These are phyloP conservation scores for Lampris megalopsis DNA, from an alignment of 2,113 vertebrate species.

Conservation along the genomic window DNA sequence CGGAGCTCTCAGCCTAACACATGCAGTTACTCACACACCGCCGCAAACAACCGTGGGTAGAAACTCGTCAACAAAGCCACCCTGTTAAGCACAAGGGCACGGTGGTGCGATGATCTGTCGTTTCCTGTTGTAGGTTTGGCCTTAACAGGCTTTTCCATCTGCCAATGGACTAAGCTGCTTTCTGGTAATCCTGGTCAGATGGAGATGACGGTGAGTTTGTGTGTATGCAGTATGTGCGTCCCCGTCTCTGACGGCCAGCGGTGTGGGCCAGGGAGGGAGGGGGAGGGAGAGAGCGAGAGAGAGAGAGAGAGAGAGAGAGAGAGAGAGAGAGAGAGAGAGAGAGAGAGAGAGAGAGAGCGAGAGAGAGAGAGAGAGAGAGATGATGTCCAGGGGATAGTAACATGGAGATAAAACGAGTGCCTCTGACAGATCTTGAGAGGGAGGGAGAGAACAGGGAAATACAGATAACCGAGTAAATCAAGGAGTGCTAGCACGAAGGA, in stretches of 20 bases:
- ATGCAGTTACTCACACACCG: neutral
- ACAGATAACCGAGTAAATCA: no score
- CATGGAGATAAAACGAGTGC: no score
- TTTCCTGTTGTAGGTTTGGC: slow-evolving; percentile 41
- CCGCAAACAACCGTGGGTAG: neutral
- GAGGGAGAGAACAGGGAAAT: no score
- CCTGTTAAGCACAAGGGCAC: neutral
- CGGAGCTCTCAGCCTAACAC: neutral
- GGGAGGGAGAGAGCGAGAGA: no score
- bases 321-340: no score
- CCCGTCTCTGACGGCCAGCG: no score
- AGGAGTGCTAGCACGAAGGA: no score
- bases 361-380: no score
- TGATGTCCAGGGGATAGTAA: no score
- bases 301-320: no score
- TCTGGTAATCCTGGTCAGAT: slow-evolving; percentile 26
- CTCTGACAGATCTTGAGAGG: no score
- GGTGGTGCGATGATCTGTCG: slow-evolving; percentile 23
- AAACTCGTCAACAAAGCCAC: neutral
- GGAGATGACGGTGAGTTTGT: slow-evolving; percentile 18
- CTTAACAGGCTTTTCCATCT: slow-evolving; percentile 47
- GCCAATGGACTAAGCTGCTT: slow-evolving; percentile 50
- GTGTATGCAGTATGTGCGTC: neutral
- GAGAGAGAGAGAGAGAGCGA: no score
- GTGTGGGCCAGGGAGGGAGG: neutral